A percentile compares a stretch with the other conserved stretches of the same genome.
phyloP scores from a whole-genome alignment of 2,113 vertebrate genomes.

The Collichthys lucidus region DNA sequence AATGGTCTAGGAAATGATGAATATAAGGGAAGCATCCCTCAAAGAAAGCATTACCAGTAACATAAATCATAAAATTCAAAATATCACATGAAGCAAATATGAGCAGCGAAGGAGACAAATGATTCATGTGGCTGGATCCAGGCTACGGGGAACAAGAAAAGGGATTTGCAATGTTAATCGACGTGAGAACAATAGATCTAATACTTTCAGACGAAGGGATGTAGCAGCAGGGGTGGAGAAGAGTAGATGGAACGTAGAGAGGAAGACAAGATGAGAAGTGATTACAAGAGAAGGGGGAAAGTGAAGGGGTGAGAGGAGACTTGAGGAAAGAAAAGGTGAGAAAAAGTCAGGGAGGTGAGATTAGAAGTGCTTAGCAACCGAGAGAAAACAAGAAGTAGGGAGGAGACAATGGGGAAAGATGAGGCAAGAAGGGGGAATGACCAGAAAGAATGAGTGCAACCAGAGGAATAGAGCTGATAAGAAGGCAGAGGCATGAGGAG shows the following conservation, averaged over 20 bases:
- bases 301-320: background rate
- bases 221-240: conserved; percentile 1
- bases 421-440: background rate
- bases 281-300: background rate
- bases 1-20: conserved; percentile 29
- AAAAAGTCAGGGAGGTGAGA: background rate
- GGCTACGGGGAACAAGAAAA: conserved; percentile 27
- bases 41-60: conserved; percentile 16
- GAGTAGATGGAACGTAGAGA: background rate
- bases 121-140: conserved; percentile 45
- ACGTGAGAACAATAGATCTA: conserved; percentile 55
- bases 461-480: conserved; percentile 8
- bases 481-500: background rate
- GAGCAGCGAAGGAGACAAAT: conserved; percentile 33
- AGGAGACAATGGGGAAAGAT: background rate
- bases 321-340: background rate
- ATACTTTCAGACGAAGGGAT: conserved; percentile 43
- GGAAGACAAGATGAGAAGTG: background rate
- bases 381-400: background rate
- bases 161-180: conserved; percentile 63
- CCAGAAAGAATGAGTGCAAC: conserved; percentile 14
- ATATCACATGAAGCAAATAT: conserved; percentile 40
- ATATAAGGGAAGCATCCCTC: conserved; percentile 18
- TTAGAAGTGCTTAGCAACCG: background rate
- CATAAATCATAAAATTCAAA: conserved; percentile 49